Evolutionary conservation across 2,797 vertebrate genomes (phyloP).

Genomic region (Etheostoma nigrum): DNA sequence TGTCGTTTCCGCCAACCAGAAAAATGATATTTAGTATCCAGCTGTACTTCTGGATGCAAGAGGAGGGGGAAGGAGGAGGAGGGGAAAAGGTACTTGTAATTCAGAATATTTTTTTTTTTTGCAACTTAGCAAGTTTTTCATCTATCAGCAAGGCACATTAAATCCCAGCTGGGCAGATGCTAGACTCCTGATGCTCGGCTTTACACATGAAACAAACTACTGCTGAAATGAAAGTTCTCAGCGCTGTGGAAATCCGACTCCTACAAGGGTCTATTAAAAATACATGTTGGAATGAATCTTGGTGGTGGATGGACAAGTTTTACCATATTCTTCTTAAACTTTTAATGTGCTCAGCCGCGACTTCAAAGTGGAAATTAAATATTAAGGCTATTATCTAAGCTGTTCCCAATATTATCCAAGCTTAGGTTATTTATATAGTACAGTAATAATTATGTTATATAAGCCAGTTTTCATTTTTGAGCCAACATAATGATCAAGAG

Average conservation of each 20-base stretch:
- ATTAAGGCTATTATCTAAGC: constrained; percentile 82
- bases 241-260: constrained; percentile 63
- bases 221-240: constrained; percentile 72
- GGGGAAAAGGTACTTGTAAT: constrained; percentile 65
- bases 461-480: constrained; percentile 56
- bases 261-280: constrained; percentile 80
- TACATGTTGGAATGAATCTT: constrained; percentile 76
- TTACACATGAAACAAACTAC: constrained; percentile 78
- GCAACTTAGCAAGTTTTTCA: constrained; percentile 82
- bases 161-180: constrained; percentile 81
- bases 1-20: constrained; percentile 58
- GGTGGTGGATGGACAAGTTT: constrained; percentile 77
- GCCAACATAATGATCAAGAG: constrained; percentile 53
- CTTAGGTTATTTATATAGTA: constrained; percentile 73
- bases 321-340: constrained; percentile 79
- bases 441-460: constrained; percentile 68
- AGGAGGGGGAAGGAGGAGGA: constrained; percentile 15
- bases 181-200: constrained; percentile 68
- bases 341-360: constrained; percentile 67
- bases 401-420: constrained; percentile 74
- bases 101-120: constrained; percentile 71
- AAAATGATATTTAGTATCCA: constrained; percentile 73
- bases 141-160: constrained; percentile 76
- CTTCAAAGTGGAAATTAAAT: constrained; percentile 81
- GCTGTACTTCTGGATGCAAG: constrained; percentile 69